Percentiles rank a stretch among this genome's conserved stretches.
Evolutionary conservation across 2,113 vertebrate genomes (phyloP).

Genomic region (Aviceda subcristata): DNA sequence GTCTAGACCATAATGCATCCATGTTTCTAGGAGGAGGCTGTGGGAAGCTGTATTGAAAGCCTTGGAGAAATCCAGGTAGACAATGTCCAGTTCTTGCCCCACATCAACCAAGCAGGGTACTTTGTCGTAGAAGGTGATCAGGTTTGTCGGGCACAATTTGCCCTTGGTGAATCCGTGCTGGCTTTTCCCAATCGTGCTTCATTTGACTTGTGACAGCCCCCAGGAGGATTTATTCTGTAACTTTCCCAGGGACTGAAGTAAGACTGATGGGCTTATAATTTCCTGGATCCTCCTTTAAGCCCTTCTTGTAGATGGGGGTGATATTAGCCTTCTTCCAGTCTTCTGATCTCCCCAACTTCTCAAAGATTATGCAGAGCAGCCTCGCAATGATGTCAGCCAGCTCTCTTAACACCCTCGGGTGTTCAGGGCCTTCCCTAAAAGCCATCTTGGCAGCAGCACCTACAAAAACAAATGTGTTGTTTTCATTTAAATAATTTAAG

Average conservation of each 20-base stretch:
- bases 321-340: background rate
- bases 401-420: background rate
- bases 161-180: background rate
- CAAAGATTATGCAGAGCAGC: background rate
- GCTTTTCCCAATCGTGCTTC: background rate
- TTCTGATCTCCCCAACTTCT: background rate
- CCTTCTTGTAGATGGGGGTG: background rate
- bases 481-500: conserved; percentile 39
- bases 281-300: background rate
- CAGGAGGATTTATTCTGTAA: background rate
- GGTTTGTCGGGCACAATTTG: background rate
- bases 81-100: background rate
- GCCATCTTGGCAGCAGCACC: background rate
- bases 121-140: background rate
- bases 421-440: background rate
- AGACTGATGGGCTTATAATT: background rate
- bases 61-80: background rate
- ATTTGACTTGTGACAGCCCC: background rate
- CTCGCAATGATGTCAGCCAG: accelerated
- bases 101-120: too few species aligned
- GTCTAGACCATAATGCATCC: background rate
- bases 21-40: background rate
- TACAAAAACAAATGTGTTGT: background rate
- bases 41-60: background rate
- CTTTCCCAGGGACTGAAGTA: background rate